Percentiles rank a stretch among this genome's conserved stretches.
phyloP scores from a whole-genome alignment of 2,113 vertebrate species.

The Prolemur simus region DNA sequence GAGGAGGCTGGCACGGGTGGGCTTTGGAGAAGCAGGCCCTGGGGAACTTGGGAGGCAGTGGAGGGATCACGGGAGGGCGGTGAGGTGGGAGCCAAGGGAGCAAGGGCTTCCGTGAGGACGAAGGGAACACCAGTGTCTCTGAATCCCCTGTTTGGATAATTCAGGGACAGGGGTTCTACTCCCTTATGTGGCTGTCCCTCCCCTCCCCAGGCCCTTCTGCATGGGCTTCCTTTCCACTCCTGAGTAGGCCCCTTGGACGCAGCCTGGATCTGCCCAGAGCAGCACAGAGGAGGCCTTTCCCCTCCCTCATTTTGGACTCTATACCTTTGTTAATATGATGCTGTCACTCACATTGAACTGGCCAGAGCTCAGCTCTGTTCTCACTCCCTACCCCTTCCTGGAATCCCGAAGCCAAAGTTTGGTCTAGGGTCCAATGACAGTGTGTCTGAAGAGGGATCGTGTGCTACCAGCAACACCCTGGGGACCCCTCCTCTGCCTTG shows the following conservation, averaged over 20 bases:
- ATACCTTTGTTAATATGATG: neutral
- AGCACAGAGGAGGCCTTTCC: neutral
- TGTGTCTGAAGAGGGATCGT: neutral
- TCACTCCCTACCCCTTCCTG: neutral
- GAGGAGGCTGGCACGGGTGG: fast-evolving
- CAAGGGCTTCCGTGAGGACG: neutral
- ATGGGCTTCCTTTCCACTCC: neutral
- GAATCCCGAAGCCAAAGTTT: neutral
- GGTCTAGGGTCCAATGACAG: neutral
- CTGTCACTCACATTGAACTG: neutral
- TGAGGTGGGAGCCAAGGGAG: neutral
- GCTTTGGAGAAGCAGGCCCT: neutral
- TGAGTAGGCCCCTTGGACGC: neutral
- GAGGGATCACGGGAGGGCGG: neutral
- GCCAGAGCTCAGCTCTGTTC: neutral
- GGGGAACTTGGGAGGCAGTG: neutral
- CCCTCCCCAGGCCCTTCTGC: neutral
- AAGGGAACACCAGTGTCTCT: neutral
- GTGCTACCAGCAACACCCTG: neutral
- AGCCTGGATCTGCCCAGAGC: neutral
- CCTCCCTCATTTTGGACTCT: neutral
- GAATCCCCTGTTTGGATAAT: neutral
- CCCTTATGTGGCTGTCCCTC: too few species aligned
- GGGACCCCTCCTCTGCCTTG: neutral
- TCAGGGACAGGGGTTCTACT: neutral